phyloP scores from a whole-genome alignment of 2,797 vertebrate genomes.

The Sebastiscus tertius region DNA sequence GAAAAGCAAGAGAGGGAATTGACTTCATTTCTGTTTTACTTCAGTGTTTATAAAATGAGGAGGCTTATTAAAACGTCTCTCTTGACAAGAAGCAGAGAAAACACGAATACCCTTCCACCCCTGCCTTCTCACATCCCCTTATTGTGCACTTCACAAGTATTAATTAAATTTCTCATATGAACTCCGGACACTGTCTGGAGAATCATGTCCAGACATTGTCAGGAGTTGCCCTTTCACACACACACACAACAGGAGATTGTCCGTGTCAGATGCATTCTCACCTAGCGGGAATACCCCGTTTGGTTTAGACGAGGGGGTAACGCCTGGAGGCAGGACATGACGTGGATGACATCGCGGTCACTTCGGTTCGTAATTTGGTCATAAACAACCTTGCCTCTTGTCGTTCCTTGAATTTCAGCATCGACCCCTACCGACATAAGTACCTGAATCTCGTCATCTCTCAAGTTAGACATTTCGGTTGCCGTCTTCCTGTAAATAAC shows the following conservation, averaged over 20 bases:
- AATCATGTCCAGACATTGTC: neutral
- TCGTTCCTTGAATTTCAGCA: too few relatives aligned
- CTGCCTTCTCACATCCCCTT: neutral
- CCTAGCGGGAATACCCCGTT: neutral
- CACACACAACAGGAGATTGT: neutral
- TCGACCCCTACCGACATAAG: too few relatives aligned
- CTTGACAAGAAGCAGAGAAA: neutral
- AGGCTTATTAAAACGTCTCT: neutral
- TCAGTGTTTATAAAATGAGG: slow-evolving; percentile 16
- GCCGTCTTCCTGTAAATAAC: too few relatives aligned
- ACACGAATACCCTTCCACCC: neutral
- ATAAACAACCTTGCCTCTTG: too few relatives aligned
- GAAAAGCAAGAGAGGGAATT: slow-evolving; percentile 18
- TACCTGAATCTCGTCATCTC: too few relatives aligned
- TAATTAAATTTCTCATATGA: neutral
- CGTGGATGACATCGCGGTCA: too few relatives aligned
- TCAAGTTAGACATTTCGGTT: too few relatives aligned
- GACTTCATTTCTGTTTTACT: slow-evolving; percentile 35
- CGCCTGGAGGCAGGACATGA: too few relatives aligned
- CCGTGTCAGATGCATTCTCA: neutral
- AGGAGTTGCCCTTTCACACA: neutral
- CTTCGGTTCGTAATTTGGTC: too few relatives aligned
- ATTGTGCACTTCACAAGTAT: neutral
- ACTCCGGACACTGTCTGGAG: rapidly evolving
- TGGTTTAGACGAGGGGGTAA: neutral